Evolutionary conservation across 2,797 vertebrate species (phyloP).

Genomic region (Gallinago nigripennis): DNA sequence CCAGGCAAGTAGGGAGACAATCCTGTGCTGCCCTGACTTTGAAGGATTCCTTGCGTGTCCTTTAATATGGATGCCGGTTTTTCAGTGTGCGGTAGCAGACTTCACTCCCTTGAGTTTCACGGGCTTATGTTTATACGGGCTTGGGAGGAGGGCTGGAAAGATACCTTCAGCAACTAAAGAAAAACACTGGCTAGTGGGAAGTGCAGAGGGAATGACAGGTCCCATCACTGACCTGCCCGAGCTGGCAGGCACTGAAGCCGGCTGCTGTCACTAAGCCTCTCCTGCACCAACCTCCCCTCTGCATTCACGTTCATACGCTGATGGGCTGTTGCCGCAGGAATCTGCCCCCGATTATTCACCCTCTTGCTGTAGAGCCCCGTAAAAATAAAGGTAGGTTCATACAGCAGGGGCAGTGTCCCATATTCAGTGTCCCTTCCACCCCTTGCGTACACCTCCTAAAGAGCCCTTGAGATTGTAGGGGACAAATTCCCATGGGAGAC

Average conservation of each 20-base stretch:
- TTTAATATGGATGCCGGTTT: neutral
- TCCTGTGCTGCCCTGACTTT: constrained; percentile 7
- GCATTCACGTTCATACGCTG: fast-evolving
- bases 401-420: neutral
- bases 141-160: neutral
- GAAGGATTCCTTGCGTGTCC: neutral
- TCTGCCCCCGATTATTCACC: neutral
- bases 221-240: fast-evolving
- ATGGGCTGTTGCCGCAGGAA: neutral
- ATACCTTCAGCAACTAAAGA: fast-evolving
- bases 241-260: neutral
- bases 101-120: neutral
- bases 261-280: neutral
- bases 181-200: neutral
- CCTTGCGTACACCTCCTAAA: neutral
- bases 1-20: neutral
- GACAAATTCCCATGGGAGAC: neutral
- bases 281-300: neutral
- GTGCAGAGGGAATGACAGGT: neutral
- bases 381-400: neutral
- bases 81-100: neutral
- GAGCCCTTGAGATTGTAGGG: neutral
- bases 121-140: neutral
- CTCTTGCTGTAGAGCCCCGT: neutral
- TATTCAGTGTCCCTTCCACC: neutral